phyloP scores from a whole-genome alignment of 2,113 vertebrate genomes.

The Nestor notabilis region DNA sequence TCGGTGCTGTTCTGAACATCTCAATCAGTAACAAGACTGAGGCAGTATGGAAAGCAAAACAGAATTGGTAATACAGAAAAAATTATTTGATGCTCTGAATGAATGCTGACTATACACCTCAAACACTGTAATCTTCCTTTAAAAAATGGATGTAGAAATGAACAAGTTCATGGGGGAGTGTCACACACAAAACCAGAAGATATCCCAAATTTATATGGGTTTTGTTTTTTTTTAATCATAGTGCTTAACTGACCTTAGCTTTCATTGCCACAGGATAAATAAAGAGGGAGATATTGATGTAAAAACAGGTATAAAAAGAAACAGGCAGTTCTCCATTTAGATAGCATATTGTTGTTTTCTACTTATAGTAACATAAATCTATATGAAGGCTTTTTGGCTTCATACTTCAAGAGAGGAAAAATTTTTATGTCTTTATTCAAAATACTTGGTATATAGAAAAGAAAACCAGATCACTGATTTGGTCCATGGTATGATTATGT shows the following conservation, averaged over 20 bases:
- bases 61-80: background rate
- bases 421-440: background rate
- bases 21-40: background rate
- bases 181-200: background rate
- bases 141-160: background rate
- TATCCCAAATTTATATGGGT: background rate
- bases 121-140: background rate
- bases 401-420: background rate
- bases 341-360: background rate
- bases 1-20: background rate
- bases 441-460: background rate
- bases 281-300: background rate
- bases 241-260: background rate
- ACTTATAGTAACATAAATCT: background rate
- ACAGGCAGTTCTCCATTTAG: background rate
- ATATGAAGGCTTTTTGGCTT: background rate
- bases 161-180: fast-evolving
- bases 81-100: background rate
- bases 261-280: background rate
- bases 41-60: background rate
- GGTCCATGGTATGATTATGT: background rate
- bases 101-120: background rate
- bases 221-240: background rate
- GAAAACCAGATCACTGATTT: background rate
- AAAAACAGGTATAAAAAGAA: background rate